phyloP scores from a whole-genome alignment of 1,140 invertebrate genomes.

The Pomacea maculata region DNA sequence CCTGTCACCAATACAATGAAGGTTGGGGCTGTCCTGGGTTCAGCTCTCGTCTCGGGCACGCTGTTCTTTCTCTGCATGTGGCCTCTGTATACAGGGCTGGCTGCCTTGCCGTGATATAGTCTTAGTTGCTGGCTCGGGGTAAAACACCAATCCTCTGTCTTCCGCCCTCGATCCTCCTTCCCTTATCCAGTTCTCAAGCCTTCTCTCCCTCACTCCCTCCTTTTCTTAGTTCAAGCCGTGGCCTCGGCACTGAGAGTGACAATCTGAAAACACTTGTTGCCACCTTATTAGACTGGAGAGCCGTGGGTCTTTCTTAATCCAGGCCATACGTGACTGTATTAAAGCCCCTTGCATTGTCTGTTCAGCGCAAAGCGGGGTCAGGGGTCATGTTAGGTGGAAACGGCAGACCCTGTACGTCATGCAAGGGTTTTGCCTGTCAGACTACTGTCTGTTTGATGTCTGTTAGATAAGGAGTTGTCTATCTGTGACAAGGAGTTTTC shows the following conservation, averaged over 20 bases:
- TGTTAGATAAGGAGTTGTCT: background rate
- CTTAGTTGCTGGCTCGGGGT: background rate
- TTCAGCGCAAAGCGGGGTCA: too few species aligned
- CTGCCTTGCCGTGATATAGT: background rate
- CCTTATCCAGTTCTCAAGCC: background rate
- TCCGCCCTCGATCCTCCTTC: background rate
- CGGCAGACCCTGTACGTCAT: too few species aligned
- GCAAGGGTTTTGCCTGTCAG: too few species aligned
- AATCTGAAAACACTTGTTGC: too few species aligned
- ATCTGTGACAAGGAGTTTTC: background rate
- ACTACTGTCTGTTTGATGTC: too few species aligned
- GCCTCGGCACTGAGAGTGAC: background rate
- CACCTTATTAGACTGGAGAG: too few species aligned
- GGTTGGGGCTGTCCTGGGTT: too few species aligned
- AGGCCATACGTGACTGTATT: too few species aligned
- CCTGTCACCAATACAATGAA: too few species aligned
- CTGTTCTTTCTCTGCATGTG: conserved; percentile 7
- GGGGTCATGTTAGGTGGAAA: too few species aligned
- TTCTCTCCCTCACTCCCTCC: conserved; percentile 4
- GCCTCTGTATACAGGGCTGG: background rate
- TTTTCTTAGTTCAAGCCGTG: background rate
- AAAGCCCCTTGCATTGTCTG: too few species aligned
- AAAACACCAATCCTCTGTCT: background rate
- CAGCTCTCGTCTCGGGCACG: background rate
- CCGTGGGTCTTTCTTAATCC: too few species aligned